These are phyloP conservation scores for Piprites chloris DNA, from an alignment of 2,113 vertebrate genomes.

Conservation along the genomic window DNA sequence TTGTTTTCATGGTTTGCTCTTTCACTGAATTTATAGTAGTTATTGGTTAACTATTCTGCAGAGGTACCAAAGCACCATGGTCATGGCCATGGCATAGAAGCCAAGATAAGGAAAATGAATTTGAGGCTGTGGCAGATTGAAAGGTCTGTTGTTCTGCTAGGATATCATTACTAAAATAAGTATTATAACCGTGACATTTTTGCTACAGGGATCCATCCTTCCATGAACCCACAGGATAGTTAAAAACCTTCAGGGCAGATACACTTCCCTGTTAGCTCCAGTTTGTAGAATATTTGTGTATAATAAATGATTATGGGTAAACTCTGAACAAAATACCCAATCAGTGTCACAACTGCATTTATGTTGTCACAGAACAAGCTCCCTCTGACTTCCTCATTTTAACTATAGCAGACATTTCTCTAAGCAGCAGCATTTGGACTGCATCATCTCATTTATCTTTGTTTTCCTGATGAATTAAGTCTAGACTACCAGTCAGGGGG, in stretches of 20 bases:
- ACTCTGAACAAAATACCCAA: neutral
- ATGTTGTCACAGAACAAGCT: neutral
- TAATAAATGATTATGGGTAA: neutral
- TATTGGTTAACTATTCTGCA: neutral
- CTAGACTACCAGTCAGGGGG: neutral
- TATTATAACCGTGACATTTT: neutral
- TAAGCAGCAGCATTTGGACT: neutral
- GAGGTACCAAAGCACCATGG: neutral
- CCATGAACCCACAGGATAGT: neutral
- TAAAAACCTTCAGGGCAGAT: neutral
- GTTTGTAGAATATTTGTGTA: neutral
- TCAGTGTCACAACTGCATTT: neutral
- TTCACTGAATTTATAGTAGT: neutral
- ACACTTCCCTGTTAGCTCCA: neutral
- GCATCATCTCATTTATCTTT: neutral
- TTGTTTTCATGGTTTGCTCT: neutral
- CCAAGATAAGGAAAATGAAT: neutral
- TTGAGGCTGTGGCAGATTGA: neutral
- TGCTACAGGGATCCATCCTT: neutral
- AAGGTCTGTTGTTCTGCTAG: neutral
- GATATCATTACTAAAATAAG: neutral
- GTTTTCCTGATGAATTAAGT: conserved; percentile 16
- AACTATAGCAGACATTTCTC: neutral
- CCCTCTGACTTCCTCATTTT: neutral
- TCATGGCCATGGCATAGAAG: neutral